Evolutionary conservation across 1,140 invertebrate species (phyloP), one percentile per base, ranked within the genome.

Genomic region (Drosophila miranda): DNA sequence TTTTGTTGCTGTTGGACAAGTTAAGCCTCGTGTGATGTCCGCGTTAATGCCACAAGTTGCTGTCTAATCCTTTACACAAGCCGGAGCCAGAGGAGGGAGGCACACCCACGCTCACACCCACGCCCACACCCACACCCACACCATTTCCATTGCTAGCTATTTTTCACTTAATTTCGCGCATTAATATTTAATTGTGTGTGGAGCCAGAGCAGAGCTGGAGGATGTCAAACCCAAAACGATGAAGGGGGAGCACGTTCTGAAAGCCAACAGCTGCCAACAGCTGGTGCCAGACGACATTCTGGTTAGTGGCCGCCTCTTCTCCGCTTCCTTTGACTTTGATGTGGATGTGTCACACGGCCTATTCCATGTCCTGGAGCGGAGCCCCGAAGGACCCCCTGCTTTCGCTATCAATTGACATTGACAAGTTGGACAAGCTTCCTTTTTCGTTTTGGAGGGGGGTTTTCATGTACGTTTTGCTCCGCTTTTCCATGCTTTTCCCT

Each of bases 331-430:
- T 49, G 61, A 23, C 62, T 54, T 66, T 56, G 50, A 46, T 42
- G 64, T 48, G 62, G 64, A 68, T 67, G 64, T 68, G 64, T 68
- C 64, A 68, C 64, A 38, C 34, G 34, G 64, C 64, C 64, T 55
- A 49, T 38, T 53, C 23, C 16, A 30, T 11, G 34, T 43, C 6
- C 55, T 46, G 0, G 14, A n/a, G 14, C 16, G 16, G 16, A 16
- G 14, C 3, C 8, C 9, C 38, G 8, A 14, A 13, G 16, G 14
- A 19, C 19, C 16, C 49, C 57, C 21, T 30, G 43, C 64, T 75
- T 78, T 86, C 70, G 62, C 82, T 75, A 75, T 82, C 80, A 77
- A 80, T 66, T 87, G 82, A 78, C 82, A 82, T 87, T 87, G 82
- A 78, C 78, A 75, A 82, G 66, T 74, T 80, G 53, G 44, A 26